Base-by-base conservation (phyloP, 92 coral and sea anemone species). In the Paramuricea clavata region DNA sequence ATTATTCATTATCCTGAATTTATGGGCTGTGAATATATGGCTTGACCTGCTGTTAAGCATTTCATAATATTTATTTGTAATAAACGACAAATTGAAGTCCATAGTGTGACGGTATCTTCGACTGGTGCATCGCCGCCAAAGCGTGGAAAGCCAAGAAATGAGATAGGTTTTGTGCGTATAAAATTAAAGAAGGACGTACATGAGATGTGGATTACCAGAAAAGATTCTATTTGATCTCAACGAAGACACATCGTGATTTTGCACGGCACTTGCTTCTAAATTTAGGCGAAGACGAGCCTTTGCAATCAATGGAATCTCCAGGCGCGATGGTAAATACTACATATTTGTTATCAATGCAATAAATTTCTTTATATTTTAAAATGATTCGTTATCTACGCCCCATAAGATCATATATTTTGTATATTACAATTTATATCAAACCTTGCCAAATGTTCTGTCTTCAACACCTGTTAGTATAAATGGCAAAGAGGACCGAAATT, bases 131-230 rank as follows among this genome's bases (percentile, higher is more conserved):
- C 73, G 2, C 2, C 73, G 33, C 73, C 73, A 65, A 65, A 65
- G 73, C 73, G 73, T 65, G 73, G 73, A 10, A 65, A 26, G 73
- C 73, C 73, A 26, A 65, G 41, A 65, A 26, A 65, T 26, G 28
- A n/a, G 32, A 26, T 65, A 3, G 73, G 73, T 3, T 26, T 65
- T 16, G 41, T 32, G 34, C 73, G 73, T 65, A n/a, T 65, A 3
- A 65, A 65, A 16, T 65, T 65, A 26, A 65, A 65, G 34, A 65
- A 26, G 25, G 73, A 65, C 41, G 73, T 65, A 26, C 19, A 65
- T 26, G 73, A 65, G 2, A 65, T 65, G 32, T 65, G 73, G 73
- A 65, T 10, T 65, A 4, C 73, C 73, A 65, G 33, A 26, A 65
- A 65, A 26, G 73, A 65, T 3, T 26, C 33, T 4, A 2, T 65